Evolutionary conservation across 2,113 vertebrate genomes (phyloP).

Genomic region (Pontoporia blainvillei): DNA sequence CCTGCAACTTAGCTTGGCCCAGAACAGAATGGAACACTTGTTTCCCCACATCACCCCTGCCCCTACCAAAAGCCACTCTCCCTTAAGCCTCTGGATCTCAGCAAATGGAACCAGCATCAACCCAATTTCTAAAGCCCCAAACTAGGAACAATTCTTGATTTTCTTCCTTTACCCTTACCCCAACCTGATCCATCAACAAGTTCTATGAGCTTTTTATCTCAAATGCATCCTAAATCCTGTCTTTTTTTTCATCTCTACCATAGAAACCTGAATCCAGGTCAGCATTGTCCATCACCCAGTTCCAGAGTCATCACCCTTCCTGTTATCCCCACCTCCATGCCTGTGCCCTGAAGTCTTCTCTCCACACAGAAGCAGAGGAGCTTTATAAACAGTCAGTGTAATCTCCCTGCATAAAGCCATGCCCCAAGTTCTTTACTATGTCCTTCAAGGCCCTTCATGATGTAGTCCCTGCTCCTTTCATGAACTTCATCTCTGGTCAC

Average conservation of each 20-base stretch:
- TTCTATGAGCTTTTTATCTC: background rate
- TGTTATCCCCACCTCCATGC: rapidly evolving
- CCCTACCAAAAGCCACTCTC: background rate
- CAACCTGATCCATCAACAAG: background rate
- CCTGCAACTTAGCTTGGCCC: background rate
- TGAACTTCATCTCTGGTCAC: background rate
- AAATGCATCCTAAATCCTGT: background rate
- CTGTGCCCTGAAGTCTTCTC: background rate
- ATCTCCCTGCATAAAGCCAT: background rate
- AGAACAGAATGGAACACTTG: background rate
- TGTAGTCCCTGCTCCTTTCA: background rate
- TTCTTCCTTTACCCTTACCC: background rate
- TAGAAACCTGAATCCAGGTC: background rate
- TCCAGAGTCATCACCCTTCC: rapidly evolving
- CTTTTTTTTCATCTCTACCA: background rate
- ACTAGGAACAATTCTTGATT: background rate
- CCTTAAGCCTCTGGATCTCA: background rate
- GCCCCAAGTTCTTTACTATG: background rate
- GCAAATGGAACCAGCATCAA: background rate
- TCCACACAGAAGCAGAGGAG: background rate
- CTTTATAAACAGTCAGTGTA: background rate
- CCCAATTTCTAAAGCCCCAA: background rate
- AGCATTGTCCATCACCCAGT: background rate
- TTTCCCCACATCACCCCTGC: background rate
- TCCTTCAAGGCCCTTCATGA: background rate